Percentiles rank a stretch among this genome's conserved stretches.
Evolutionary conservation across 2,888 invertebrate species (phyloP).

Genomic region (Pristionchus entomophagus): DNA sequence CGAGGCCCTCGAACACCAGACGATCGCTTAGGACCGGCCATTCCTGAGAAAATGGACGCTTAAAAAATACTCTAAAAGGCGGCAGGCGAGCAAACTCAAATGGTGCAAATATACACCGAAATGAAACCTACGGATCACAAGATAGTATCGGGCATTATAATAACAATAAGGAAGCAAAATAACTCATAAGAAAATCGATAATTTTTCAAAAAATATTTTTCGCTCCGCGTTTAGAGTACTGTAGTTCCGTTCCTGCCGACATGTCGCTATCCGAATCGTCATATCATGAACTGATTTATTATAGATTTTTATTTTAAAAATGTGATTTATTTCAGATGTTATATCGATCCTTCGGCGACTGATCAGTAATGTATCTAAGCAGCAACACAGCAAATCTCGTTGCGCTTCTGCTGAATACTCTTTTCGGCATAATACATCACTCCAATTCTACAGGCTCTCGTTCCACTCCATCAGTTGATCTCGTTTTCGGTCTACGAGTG

Average conservation of each 20-base stretch:
- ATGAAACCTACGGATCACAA: not conserved
- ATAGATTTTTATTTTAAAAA: not conserved
- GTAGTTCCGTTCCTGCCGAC: not conserved
- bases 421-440: slow-evolving; percentile 27
- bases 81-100: not conserved
- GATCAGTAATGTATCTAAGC: slow-evolving; percentile 36
- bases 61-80: not conserved
- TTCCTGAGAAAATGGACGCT: not conserved
- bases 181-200: not conserved
- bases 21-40: not conserved
- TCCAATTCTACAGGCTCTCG: not conserved
- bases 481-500: slow-evolving; percentile 44
- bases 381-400: slow-evolving; percentile 42
- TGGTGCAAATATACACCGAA: not conserved
- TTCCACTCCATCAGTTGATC: not conserved
- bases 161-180: not conserved
- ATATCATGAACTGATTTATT: not conserved
- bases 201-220: not conserved
- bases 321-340: slow-evolving; percentile 13
- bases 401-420: slow-evolving; percentile 34
- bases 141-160: not conserved
- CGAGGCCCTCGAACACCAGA: not conserved
- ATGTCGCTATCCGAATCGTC: not conserved
- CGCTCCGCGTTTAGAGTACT: not conserved
- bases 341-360: slow-evolving; percentile 13